These are phyloP conservation scores for Stenoptilia bipunctidactyla DNA, from an alignment of 2,888 invertebrate genomes.

Conservation along the genomic window DNA sequence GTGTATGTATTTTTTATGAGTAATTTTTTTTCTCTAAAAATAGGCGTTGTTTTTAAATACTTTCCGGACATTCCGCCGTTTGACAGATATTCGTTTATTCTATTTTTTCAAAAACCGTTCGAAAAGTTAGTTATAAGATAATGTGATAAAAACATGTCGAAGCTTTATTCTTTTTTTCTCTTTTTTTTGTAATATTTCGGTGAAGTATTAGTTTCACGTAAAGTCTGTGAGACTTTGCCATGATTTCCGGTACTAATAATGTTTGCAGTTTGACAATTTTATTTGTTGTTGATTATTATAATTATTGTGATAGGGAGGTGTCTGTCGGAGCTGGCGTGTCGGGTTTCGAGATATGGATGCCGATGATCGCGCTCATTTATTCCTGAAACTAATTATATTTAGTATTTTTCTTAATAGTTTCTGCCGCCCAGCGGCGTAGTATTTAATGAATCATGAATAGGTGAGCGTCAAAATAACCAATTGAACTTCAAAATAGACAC, in stretches of 20 bases:
- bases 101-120: conserved; percentile 5
- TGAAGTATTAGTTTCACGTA: neutral
- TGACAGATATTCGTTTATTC: neutral
- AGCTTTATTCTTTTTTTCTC: conserved; percentile 26
- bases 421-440: too few species aligned
- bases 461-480: too few species aligned
- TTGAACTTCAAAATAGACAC: neutral
- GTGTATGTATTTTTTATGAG: conserved; percentile 23
- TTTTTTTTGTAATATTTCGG: neutral
- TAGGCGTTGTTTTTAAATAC: too few species aligned
- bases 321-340: conserved; percentile 11
- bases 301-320: conserved; percentile 13
- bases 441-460: too few species aligned
- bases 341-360: conserved; percentile 8
- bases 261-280: conserved; percentile 31
- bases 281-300: conserved; percentile 28
- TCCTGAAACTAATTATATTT: too few species aligned
- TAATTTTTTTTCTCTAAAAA: conserved; percentile 10
- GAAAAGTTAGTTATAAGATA: conserved; percentile 24
- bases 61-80: too few species aligned
- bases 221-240: too few species aligned
- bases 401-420: too few species aligned
- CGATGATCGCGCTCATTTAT: conserved; percentile 2
- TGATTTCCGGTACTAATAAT: conserved; percentile 21
- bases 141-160: conserved; percentile 33